Evolutionary conservation across 2,797 vertebrate species (phyloP), one percentile per base, ranked within the genome.

Genomic region (Yasuhikotakia modesta): DNA sequence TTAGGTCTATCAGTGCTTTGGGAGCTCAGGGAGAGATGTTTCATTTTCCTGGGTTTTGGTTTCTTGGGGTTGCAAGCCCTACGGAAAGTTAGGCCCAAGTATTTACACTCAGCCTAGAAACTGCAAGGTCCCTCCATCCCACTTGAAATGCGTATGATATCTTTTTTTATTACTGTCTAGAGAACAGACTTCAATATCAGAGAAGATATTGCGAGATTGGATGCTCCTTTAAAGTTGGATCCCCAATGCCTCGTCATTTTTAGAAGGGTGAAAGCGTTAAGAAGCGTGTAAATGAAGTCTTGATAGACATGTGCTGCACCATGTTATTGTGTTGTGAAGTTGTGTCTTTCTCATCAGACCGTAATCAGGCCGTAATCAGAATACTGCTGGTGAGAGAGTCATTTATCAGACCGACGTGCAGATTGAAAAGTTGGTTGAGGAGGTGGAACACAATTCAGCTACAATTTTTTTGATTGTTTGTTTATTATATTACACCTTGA

Each of bases 341-440:
- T 78, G 76, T 70, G 76, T 78, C 39, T 61, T 71, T 71, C 68
- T 78, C 68, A 78, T 78, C 76, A 78, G 76, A 52, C 58, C 71
- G 68, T 55, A 71, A 78, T 78, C 76, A 71, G 32, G 4, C 6
- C 1, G 48, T 78, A 78, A 78, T 78, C 76, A 78, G 75, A 61
- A 69, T 77, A 69, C 55, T 24, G 53, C 65, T 77, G 65, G 65
- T 60, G 43, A 61, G 75, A 69, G 43, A 57, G 64, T 76, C 13
- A 68, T 77, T 61, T 68, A 30, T 70, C 45, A 60, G 43, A n/a
- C 24, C 8, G 65, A 60, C 19, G 5, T 69, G 75, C 43, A 77
- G 65, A 77, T 70, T 77, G 53, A 35, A 77, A 77, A 77, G 73
- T 75, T 6, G 10, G 30, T 55, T 27, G 48, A 55, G 61, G 61